Evolutionary conservation across 2,888 invertebrate species (phyloP), one percentile per base, ranked within the genome.

Genomic region (Azorinus chamasolen): DNA sequence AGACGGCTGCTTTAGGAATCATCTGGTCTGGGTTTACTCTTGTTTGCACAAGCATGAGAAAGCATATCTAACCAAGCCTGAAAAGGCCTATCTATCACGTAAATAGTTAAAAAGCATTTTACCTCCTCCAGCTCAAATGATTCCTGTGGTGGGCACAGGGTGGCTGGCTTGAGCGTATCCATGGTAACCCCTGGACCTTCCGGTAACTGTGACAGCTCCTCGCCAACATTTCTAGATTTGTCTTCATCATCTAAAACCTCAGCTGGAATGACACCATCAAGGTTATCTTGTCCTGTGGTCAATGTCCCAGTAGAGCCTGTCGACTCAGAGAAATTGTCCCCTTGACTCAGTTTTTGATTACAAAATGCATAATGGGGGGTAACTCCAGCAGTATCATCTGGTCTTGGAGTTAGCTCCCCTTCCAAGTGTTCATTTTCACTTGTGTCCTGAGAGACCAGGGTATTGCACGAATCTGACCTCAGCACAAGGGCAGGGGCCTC

Each of bases 381-480:
- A 2, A 72, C 8, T 14, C 72, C 71, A 1, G 71, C 63, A 24
- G 63, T 72, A 4, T 68, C n/a, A 14, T 66, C 73, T 6, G 57
- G 41, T 45, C 73, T 46, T 16, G 75, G 69, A 46, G 72, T 72
- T 22, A 62, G 20, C 14, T 79, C 79, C 14, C 75, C 79, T 10
- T 72, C 64, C 3, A 48, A 27, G 8, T 45, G 48, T 27, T 79
- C 79, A 12, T 27, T 39, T 37, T 78, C 78, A 50, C 24, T 54
- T 46, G 51, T 62, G 16, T 79, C 79, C 27, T 57, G 53, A 25
- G 72, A 64, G 43, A 86, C 83, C 10, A 86, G 58, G 2, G 86
- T 86, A 66, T 84, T 79, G 45, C 82, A 80, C 3, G 86, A 83
- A 16, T 79, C 79, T 16, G 82, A 84, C 62, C 83, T 78, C 8